Conservation (phyloP, 1,140 invertebrate species). For the Trichogramma pretiosum region DNA sequence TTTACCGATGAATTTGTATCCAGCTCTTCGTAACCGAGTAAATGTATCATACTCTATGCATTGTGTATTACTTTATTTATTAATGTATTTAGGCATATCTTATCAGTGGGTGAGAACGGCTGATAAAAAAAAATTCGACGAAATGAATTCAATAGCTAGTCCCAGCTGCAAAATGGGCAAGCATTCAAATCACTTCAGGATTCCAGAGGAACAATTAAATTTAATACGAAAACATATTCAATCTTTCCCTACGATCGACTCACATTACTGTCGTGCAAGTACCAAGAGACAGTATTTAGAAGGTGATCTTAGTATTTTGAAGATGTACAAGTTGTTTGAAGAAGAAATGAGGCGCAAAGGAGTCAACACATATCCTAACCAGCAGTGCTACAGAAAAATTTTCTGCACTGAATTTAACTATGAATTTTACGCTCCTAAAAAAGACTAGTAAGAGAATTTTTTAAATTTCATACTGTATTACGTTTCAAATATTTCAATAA, state of each 20-base stretch:
- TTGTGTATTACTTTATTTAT: neutral
- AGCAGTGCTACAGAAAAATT: neutral
- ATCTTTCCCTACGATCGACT: constrained; percentile 20
- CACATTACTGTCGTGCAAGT: constrained; percentile 22
- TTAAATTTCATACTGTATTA: neutral
- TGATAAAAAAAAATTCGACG: neutral
- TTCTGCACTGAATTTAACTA: constrained; percentile 3
- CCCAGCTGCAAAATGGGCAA: neutral
- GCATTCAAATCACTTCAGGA: constrained; percentile 4
- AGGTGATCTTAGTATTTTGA: constrained; percentile 15
- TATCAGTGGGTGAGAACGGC: constrained; percentile 1
- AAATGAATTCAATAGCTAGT: neutral
- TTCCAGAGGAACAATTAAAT: constrained; percentile 8
- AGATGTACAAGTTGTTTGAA: constrained; percentile 22
- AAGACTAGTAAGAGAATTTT: neutral
- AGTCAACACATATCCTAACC: neutral
- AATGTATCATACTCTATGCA: neutral
- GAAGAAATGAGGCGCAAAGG: neutral
- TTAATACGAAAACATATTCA: constrained; percentile 20
- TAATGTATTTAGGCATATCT: neutral
- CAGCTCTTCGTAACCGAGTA: neutral
- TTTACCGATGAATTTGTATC: neutral
- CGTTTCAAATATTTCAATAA: no score
- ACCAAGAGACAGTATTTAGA: constrained; percentile 20
- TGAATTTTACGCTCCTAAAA: neutral